Base-by-base conservation (phyloP, 2,113 vertebrate genomes). In the Scomber scombrus region DNA sequence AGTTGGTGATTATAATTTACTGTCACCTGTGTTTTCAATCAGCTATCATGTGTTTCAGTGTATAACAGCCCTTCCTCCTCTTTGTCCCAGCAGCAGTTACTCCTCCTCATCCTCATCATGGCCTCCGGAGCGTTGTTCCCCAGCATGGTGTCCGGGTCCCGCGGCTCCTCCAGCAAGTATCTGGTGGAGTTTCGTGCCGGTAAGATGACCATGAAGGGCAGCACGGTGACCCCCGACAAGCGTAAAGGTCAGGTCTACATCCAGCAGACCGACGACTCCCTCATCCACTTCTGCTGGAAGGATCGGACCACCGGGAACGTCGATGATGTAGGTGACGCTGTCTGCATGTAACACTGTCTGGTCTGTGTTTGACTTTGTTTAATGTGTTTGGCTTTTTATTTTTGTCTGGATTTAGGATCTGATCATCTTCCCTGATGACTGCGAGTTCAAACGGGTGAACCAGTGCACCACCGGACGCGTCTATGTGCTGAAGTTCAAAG, bases 271-370 rank as follows among this genome's bases (percentile, higher is more conserved):
- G 98, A 99, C 0, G 98, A 99, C 87, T 99, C 98, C 16, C 96
- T 99, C 80, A 98, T 99, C 47, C 98, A 99, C 92, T 98, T 99
- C 92, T 99, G 98, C 93, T 99, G 98, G 98, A 99, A 99, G 85
- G 98, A 99, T 93, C 91, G 98, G 89, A 98, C 97, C 14, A 94
- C 95, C 0, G 97, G 96, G 12, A 98, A 95, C 0, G 97, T 98
- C 0, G 97, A 99, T 8, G 97, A 99, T 63, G 98, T 98, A 65
- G 97, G 97, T 93, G 61, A 14, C 15, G 1, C 8, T 1, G 10
- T 0, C 21, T 8, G 7, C 34, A 40, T 40, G 34, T 40, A 9
- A 40, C 34, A 40, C 34, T 40, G 34, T 7, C 34, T 40, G 34
- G 7, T 40, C 34, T 40, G 34, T 40, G 34, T 9, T 40, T 40